These are phyloP conservation scores for Salvelinus namaycush DNA, from an alignment of 2,113 vertebrate species.

Conservation along the genomic window DNA sequence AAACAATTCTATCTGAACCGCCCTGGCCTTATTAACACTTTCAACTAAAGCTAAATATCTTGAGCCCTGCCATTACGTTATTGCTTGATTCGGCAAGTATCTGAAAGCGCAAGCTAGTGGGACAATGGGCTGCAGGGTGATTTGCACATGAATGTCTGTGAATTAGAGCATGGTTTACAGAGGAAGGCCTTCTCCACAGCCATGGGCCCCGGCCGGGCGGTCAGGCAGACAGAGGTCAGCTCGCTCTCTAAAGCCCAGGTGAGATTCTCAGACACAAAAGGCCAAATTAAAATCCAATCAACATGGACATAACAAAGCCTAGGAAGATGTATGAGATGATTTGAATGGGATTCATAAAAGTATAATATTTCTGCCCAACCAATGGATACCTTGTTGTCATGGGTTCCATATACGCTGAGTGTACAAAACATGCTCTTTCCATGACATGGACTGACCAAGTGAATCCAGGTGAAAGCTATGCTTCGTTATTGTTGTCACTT, in stretches of 20 bases:
- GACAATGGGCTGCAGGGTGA: constrained; percentile 64
- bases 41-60: constrained; percentile 61
- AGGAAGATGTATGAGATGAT: constrained; percentile 50
- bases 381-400: constrained; percentile 18
- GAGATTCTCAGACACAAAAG: constrained; percentile 72
- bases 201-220: constrained; percentile 25
- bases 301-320: constrained; percentile 32
- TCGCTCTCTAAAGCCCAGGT: constrained; percentile 72
- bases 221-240: constrained; percentile 57
- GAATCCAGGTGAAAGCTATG: background rate
- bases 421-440: background rate
- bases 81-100: constrained; percentile 72
- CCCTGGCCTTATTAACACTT: constrained; percentile 26
- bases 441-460: too few species aligned
- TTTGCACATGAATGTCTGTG: constrained; percentile 79
- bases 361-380: constrained; percentile 3
- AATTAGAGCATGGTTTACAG: constrained; percentile 70
- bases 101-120: constrained; percentile 43
- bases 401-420: background rate
- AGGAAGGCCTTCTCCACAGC: constrained; percentile 68
- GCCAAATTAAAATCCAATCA: constrained; percentile 61
- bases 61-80: constrained; percentile 58
- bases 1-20: constrained; percentile 10
- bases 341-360: constrained; percentile 41
- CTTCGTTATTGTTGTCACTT: too few species aligned